A percentile compares a stretch with the other conserved stretches of the same genome.
These are phyloP conservation scores for Metopolophium dirhodum DNA, from an alignment of 1,140 invertebrate genomes.

Conservation along the genomic window DNA sequence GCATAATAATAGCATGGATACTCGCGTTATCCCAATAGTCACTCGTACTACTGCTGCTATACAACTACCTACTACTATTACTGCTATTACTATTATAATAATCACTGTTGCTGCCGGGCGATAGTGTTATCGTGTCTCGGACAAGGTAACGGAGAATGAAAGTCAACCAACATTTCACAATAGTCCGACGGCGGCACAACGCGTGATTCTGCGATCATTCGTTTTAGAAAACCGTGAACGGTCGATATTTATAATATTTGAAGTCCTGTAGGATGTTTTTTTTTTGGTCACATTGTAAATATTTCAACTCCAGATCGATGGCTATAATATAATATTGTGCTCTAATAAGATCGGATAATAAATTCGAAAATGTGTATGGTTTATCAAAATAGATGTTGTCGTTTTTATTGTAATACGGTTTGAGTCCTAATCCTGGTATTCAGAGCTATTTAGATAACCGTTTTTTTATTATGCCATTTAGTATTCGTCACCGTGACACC, in stretches of 20 bases:
- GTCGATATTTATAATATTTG: background rate
- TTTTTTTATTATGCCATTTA: background rate
- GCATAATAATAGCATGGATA: background rate
- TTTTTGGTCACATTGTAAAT: too few species aligned
- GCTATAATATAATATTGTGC: background rate
- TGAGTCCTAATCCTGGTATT: background rate
- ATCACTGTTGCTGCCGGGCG: background rate
- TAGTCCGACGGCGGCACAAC: background rate
- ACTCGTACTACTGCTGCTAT: background rate
- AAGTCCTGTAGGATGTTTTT: background rate
- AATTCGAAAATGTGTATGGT: background rate
- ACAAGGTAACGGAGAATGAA: conserved; percentile 40
- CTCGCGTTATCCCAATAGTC: background rate
- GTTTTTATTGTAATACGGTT: background rate
- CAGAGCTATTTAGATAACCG: background rate
- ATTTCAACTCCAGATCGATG: too few species aligned
- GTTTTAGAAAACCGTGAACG: background rate
- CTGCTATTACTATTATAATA: background rate
- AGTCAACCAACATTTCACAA: conserved; percentile 32
- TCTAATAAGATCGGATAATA: background rate
- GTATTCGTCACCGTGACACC: too few species aligned
- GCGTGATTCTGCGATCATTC: background rate
- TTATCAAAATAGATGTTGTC: background rate
- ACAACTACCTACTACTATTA: background rate
- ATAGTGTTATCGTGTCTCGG: background rate